These are phyloP conservation scores for Tympanuchus pallidicinctus DNA, from an alignment of 2,113 vertebrate species.

Conservation along the genomic window DNA sequence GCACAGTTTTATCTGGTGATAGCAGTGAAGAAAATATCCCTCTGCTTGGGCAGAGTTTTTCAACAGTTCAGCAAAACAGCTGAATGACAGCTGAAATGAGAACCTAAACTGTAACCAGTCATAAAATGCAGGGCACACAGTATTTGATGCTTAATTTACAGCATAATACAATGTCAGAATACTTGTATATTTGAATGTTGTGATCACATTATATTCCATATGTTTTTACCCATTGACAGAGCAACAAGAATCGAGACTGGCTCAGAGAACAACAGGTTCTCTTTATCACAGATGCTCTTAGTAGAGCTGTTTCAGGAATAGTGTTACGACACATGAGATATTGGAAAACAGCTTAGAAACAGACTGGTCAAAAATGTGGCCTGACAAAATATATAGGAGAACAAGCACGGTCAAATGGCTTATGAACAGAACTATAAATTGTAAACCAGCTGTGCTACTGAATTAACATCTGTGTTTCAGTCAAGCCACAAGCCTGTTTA, in stretches of 20 bases:
- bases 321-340: neutral
- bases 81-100: neutral
- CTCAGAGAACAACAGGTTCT: slow-evolving; percentile 17
- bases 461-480: neutral
- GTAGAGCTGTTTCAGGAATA: neutral
- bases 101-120: neutral
- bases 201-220: neutral
- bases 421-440: neutral
- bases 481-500: neutral
- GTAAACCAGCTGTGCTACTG: neutral
- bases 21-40: neutral
- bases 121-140: neutral
- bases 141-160: neutral
- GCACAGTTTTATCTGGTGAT: neutral
- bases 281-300: slow-evolving; percentile 1
- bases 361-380: neutral
- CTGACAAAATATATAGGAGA: neutral
- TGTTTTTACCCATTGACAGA: neutral
- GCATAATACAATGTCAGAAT: neutral
- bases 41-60: neutral
- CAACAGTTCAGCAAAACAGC: neutral
- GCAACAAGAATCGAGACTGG: neutral
- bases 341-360: neutral
- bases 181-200: neutral
- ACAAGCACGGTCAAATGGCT: neutral